phyloP scores from a whole-genome alignment of 2,797 vertebrate genomes.

The Leptoclinus maculatus region DNA sequence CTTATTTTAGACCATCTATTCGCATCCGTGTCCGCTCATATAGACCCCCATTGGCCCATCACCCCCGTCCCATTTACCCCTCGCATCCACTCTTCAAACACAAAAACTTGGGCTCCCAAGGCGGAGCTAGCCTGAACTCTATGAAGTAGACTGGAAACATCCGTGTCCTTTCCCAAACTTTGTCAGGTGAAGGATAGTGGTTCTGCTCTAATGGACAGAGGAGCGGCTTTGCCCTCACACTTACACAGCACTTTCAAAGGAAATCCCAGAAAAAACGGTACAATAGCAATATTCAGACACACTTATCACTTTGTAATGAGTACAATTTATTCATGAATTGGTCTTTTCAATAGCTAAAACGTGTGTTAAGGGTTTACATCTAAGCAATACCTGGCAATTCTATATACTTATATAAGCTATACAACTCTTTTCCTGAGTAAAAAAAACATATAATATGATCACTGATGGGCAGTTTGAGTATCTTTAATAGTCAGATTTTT shows the following conservation, averaged over 20 bases:
- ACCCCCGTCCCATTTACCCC: slow-evolving; percentile 82
- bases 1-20: slow-evolving; percentile 87
- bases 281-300: slow-evolving; percentile 59
- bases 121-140: slow-evolving; percentile 75
- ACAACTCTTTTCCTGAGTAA: background rate
- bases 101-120: slow-evolving; percentile 77
- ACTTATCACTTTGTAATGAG: slow-evolving; percentile 67
- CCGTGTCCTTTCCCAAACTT: slow-evolving; percentile 83
- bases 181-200: slow-evolving; percentile 82
- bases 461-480: background rate
- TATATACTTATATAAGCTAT: slow-evolving; percentile 1
- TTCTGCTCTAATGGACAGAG: slow-evolving; percentile 78
- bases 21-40: slow-evolving; percentile 76
- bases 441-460: background rate
- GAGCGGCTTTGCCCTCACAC: slow-evolving; percentile 63
- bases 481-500: background rate
- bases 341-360: slow-evolving; percentile 57
- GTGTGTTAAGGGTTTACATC: slow-evolving; percentile 36
- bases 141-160: slow-evolving; percentile 82
- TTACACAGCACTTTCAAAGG: slow-evolving; percentile 75
- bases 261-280: slow-evolving; percentile 68
- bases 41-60: slow-evolving; percentile 74
- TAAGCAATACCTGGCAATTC: slow-evolving; percentile 35
- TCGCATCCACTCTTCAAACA: slow-evolving; percentile 81
- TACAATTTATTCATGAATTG: slow-evolving; percentile 60